Percentiles rank a stretch among this genome's conserved stretches.
Conservation (phyloP, 53 echinoderm and acorn worm species). For the Crossaster papposus region DNA sequence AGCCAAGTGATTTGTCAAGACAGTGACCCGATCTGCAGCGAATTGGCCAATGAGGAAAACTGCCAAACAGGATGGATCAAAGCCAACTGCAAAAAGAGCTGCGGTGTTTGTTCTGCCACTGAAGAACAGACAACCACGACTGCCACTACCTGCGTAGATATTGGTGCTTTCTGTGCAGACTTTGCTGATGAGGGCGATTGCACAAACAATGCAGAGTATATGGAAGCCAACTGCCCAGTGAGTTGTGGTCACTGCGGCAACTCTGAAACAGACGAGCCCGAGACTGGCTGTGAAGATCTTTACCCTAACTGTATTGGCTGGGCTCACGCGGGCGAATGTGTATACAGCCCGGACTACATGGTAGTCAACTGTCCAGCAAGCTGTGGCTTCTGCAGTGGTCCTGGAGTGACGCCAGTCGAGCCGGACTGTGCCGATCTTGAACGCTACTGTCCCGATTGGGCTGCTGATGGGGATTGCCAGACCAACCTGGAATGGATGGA, state of each 20-base stretch:
- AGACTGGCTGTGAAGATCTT: constrained; percentile 17
- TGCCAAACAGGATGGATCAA: constrained; percentile 3
- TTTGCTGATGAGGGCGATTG: constrained; percentile 55
- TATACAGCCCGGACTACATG: constrained; percentile 67
- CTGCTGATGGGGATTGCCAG: constrained; percentile 77
- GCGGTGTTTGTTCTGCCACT: background rate
- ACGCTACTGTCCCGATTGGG: constrained; percentile 74
- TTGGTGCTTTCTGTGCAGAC: constrained; percentile 22
- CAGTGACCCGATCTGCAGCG: constrained; percentile 14
- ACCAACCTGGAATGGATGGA: constrained; percentile 78
- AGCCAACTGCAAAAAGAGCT: constrained; percentile 10
- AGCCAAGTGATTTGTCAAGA: constrained; percentile 3
- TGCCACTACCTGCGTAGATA: constrained; percentile 52
- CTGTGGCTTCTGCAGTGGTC: constrained; percentile 17
- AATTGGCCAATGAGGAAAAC: constrained; percentile 2
- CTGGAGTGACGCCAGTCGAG: background rate
- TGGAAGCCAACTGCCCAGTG: constrained; percentile 31
- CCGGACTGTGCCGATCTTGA: constrained; percentile 68
- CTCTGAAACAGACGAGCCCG: background rate
- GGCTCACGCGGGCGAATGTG: constrained; percentile 57
- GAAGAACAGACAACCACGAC: background rate
- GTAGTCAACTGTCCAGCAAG: constrained; percentile 27
- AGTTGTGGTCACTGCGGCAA: constrained; percentile 45
- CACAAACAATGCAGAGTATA: constrained; percentile 32
- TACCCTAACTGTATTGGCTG: constrained; percentile 31